Evolutionary conservation across 2,888 invertebrate species (phyloP), one percentile per base, ranked within the genome.

Genomic region (Selenia dentaria): DNA sequence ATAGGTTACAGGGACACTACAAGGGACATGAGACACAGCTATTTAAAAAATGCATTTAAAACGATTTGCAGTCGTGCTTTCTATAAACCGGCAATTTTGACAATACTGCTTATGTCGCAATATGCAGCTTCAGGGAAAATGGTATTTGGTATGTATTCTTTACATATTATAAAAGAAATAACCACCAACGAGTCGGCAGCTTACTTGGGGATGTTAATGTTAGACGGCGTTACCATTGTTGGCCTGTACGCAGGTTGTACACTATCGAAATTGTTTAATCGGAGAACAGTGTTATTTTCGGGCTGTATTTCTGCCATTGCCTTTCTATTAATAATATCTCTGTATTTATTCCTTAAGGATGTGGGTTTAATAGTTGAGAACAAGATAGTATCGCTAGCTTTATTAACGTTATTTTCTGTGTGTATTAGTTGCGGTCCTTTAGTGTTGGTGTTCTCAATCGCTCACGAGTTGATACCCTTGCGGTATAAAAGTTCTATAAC

Each of bases 81-180:
- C 33, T 60, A 63, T 20, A 58, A 55, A 25, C 65, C 65, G 0
- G 8, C 62, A 0, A 45, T 51, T 3, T 27, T 63, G 3, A 49
- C 46, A 0, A 2, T 46, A 3, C 10, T 60, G 0, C 37, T 53
- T 1, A 40, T 54, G 4, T 33, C 48, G 0, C 57, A 61, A 25
- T 61, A 61, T 8, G 49, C 57, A 14, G 57, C 59, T 4, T 57
- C 64, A 2, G 68, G 68, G 0, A 68, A 68, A 54, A 24, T 61
- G 3, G 55, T 59, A 0, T 59, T 51, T 22, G 54, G 41, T 16
- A 46, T 63, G 3, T 66, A 60, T 13, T 59, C 59, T 1, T 47
- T 66, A 24, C 64, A 66, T 18, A 63, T 68, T 3, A 57, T 63
- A 8, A 64, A 57, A 14, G 59, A 47, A 10, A 61, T 66, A 1